These are phyloP conservation scores for Cartodere bifasciata DNA, from an alignment of 2,888 invertebrate species.

Conservation along the genomic window DNA sequence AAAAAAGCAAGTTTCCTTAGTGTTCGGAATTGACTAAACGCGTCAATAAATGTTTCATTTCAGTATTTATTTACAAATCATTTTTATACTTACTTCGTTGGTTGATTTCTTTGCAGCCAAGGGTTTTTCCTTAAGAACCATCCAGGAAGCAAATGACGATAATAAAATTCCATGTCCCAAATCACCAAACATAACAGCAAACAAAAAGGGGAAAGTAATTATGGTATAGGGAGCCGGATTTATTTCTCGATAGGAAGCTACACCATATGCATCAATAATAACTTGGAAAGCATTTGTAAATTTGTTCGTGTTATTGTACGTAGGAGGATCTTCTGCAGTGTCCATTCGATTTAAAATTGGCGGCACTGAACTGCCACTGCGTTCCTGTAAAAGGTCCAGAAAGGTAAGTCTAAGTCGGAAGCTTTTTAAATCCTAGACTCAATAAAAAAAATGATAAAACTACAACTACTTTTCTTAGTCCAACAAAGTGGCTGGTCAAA, in stretches of 20 bases:
- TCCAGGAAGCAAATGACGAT: constrained; percentile 85
- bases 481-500: no score
- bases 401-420: no score
- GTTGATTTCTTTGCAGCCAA: constrained; percentile 76
- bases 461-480: no score
- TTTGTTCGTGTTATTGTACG: constrained; percentile 92
- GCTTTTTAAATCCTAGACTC: no score
- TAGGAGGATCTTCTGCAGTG: constrained; percentile 80
- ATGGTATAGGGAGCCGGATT: constrained; percentile 97
- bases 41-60: no score
- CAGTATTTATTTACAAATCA: no score
- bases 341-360: constrained; percentile 94
- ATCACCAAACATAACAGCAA: constrained; percentile 99
- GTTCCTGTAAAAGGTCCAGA: constrained; percentile 62
- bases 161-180: constrained; percentile 85
- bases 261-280: constrained; percentile 92
- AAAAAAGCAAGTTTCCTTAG: no score
- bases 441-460: no score
- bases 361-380: constrained; percentile 88
- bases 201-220: constrained; percentile 94
- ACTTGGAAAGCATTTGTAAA: constrained; percentile 92
- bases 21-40: no score
- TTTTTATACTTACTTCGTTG: constrained; percentile 56
- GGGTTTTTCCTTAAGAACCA: constrained; percentile 89
- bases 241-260: constrained; percentile 90